These are phyloP conservation scores for human (Homo sapiens) DNA, from an alignment of 2,113 vertebrate species.

Conservation along the genomic window DNA sequence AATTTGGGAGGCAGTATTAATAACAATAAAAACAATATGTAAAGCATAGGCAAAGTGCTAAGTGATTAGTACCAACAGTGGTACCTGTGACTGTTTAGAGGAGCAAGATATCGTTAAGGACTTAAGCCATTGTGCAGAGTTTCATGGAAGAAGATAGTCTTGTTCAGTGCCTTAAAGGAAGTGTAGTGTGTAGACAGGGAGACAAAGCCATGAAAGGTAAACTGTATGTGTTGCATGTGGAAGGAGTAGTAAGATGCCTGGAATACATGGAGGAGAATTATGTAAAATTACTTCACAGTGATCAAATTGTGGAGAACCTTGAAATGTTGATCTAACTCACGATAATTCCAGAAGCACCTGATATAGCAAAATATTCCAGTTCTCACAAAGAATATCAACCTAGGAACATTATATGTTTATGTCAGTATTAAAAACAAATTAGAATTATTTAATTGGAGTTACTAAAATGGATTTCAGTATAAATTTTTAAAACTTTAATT, in stretches of 20 bases:
- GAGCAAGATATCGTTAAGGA: background rate
- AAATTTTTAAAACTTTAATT: constrained; percentile 20
- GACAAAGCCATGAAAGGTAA: background rate
- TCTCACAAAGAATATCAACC: background rate
- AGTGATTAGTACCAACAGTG: background rate
- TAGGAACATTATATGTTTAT: background rate
- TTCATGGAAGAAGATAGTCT: background rate
- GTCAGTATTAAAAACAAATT: constrained; percentile 23
- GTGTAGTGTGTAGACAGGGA: background rate
- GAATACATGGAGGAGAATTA: background rate
- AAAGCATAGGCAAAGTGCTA: background rate
- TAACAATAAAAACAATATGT: background rate
- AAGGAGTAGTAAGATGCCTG: background rate
- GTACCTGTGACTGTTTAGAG: background rate
- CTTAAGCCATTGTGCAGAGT: background rate
- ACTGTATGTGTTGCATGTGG: background rate
- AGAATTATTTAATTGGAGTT: constrained; percentile 26
- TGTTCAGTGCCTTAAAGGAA: background rate
- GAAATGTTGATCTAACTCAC: background rate
- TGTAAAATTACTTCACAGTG: background rate
- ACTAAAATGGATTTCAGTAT: constrained; percentile 1
- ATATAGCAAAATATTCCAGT: background rate
- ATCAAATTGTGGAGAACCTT: background rate
- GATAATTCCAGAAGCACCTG: background rate
- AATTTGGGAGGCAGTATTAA: background rate